Base-by-base conservation (phyloP, 2,888 invertebrate species). In the Drepanosiphum platanoidis region DNA sequence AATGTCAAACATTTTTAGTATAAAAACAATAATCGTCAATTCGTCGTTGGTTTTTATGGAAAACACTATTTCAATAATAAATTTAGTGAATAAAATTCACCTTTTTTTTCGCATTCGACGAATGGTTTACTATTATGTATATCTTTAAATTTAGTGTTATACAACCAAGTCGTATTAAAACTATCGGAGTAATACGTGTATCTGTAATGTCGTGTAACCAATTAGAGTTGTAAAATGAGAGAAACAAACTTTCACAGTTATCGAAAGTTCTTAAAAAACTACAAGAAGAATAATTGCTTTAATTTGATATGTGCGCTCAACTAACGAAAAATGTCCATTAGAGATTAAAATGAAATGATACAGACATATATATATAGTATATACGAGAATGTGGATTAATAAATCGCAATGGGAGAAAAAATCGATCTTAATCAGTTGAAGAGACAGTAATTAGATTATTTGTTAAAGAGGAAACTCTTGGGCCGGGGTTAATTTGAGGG, bases 401-500 rank as follows among this genome's bases (percentile, higher is more conserved):
- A 46, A 13, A 75, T 58, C 58, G 4, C 58, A n/a, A n/a, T 58
- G 1, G n/a, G 18, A 32, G 13, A 39, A 36, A 79, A 36, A 27
- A 36, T 80, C 52, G 70, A 80, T 46, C 18, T 8, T 68, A 46
- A 79, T 79, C 34, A 61, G 68, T 58, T 8, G 27, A 36, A 36
- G 64, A 36, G 27, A 79, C 27, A 46, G 46, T 46, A 32, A 80
- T 70, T 70, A 22, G 27, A 70, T 80, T 52, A 80, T 58, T 58
- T 39, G 27, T 79, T 30, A 39, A 78, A 78, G n/a, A 30, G 27
- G 36, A 61, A 64, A 39, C 30, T 30, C n/a, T 34, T 36, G 70
- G 36, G 30, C 36, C 9, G 9, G 46, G 36, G 30, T 71, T 71
- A 22, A 70, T 71, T 81, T 39, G 27, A 58, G 11, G 36, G 52